Evolutionary conservation across 2,797 vertebrate species (phyloP), one percentile per base, ranked within the genome.

Genomic region (Cichlasoma orientale): DNA sequence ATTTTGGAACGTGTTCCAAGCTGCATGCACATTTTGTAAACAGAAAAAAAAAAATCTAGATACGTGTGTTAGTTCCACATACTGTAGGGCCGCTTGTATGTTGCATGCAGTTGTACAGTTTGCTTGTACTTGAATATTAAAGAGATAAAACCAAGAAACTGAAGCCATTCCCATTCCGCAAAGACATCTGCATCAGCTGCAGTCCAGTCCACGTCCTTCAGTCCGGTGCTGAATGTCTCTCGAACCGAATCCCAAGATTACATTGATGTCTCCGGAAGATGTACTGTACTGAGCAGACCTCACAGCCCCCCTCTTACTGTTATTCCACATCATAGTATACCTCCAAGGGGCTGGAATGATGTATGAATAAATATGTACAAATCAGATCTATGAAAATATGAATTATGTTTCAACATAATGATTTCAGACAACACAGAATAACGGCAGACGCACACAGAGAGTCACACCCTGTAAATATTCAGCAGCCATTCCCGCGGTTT

Each of bases 91-190:
- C 95, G 97, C 97, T 98, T 98, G 97, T 99, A 96, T 98, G 97
- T 99, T 98, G 98, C 98, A 99, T 99, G 98, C 97, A 96, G 95
- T 96, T 99, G 98, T 99, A 98, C 97, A 99, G 96, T 98, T 99
- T 99, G 97, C 98, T 98, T 92, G 97, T 98, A 97, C 97, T 97
- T 97, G 94, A 97, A 95, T 97, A 96, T 93, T 97, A 96, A 96
- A 93, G 93, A 95, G 93, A 96, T 96, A 95, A 97, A 98, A 96
- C 94, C 95, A 96, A 97, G 96, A 98, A 98, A 96, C 96, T 93
- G 95, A 99, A 98, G 97, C 97, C 98, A 98, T 99, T 97, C 96
- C 95, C 97, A 96, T 97, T 95, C 90, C 94, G 56, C 95, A 93
- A 95, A 96, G 96, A 95, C 96, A 96, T 97, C 95, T 94, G 94